Evolutionary conservation across 1,140 invertebrate genomes (phyloP).

Genomic region (Leptopilina boulardi): DNA sequence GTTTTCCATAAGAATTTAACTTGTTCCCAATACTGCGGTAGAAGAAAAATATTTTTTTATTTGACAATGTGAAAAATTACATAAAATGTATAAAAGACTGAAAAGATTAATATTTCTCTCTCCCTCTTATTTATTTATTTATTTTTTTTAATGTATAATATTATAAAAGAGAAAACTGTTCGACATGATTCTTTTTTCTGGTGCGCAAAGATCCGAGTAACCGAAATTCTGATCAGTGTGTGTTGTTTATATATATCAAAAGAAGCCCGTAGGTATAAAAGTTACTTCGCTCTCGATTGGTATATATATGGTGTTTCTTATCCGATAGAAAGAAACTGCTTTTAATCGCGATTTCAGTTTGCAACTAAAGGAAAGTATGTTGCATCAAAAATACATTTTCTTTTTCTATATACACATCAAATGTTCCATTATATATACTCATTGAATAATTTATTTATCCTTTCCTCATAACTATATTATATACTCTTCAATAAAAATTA

Average conservation of each 20-base stretch:
- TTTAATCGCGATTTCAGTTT: slow-evolving; percentile 45
- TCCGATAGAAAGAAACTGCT: slow-evolving; percentile 68
- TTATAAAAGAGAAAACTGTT: slow-evolving; percentile 29
- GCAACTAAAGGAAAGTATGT: slow-evolving; percentile 56
- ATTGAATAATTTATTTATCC: slow-evolving; percentile 18
- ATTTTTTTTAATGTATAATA: neutral
- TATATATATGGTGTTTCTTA: slow-evolving; percentile 64
- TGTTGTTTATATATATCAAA: slow-evolving; percentile 14
- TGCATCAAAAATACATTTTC: slow-evolving; percentile 48
- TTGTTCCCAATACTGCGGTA: no score
- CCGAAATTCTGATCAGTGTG: slow-evolving; percentile 17
- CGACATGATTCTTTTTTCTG: neutral
- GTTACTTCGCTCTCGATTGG: slow-evolving; percentile 65
- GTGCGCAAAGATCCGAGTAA: no score
- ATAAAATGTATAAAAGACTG: neutral
- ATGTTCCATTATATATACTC: slow-evolving; percentile 4
- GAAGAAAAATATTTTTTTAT: no score
- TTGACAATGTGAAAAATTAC: no score
- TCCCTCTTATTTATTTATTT: no score
- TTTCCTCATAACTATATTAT: neutral
- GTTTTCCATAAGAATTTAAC: no score
- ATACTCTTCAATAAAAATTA: no score
- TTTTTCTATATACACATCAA: neutral
- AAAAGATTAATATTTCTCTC: neutral
- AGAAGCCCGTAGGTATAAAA: slow-evolving; percentile 59